phyloP scores from a whole-genome alignment of 2,797 vertebrate genomes.

The Gambusia yucatana region DNA sequence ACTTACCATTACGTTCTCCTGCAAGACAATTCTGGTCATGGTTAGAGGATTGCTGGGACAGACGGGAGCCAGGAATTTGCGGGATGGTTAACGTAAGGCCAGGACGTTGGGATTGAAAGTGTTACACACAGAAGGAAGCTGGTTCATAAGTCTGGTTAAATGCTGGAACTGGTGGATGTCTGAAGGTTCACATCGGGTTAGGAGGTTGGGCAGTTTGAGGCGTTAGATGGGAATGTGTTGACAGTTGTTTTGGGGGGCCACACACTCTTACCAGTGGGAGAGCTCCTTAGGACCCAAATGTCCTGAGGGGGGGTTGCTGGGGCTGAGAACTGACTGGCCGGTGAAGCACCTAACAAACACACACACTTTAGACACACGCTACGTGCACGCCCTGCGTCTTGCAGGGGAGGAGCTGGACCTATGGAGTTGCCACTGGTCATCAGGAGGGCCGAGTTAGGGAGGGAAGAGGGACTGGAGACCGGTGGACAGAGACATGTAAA shows the following conservation, averaged over 20 bases:
- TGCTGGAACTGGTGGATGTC: conserved; percentile 9
- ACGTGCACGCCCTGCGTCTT: background rate
- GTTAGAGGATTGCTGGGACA: conserved; percentile 25
- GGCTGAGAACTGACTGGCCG: conserved; percentile 70
- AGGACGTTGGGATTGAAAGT: conserved; percentile 30
- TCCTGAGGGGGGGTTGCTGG: conserved; percentile 75
- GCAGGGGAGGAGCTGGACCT: conserved; percentile 34
- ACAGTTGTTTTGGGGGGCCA: conserved; percentile 39
- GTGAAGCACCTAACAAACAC: conserved; percentile 74
- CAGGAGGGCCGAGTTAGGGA: conserved; percentile 3
- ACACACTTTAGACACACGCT: conserved; percentile 59
- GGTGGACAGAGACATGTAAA: background rate
- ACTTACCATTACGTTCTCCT: conserved; percentile 30
- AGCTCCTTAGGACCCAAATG: conserved; percentile 80
- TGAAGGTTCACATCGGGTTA: conserved; percentile 36
- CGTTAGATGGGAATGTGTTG: background rate
- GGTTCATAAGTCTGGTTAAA: conserved; percentile 21
- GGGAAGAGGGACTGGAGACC: conserved; percentile 1
- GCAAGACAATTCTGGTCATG: conserved; percentile 11
- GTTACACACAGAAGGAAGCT: conserved; percentile 42
- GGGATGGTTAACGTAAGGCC: conserved; percentile 22
- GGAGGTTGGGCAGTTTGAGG: background rate
- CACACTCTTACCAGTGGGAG: conserved; percentile 78
- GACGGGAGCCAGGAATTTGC: conserved; percentile 9
- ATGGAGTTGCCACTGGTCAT: conserved; percentile 15